Evolutionary conservation across 2,113 vertebrate genomes (phyloP).

Genomic region (Tachysurus fulvidraco): DNA sequence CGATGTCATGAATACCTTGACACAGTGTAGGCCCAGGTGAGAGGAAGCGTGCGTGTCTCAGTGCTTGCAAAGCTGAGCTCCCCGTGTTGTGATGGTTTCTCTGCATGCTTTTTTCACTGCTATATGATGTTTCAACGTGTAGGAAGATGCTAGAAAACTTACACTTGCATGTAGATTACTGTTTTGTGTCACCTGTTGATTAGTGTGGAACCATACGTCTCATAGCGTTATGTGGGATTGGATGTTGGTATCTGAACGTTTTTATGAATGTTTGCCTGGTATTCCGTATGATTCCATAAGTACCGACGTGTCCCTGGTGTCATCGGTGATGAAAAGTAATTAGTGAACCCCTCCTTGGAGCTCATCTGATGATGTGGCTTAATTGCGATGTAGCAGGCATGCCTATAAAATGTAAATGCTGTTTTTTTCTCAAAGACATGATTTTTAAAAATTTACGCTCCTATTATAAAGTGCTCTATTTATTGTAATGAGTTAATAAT

Average conservation of each 20-base stretch:
- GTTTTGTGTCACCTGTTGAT: neutral
- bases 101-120: neutral
- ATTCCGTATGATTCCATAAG: neutral
- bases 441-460: neutral
- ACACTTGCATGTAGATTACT: neutral
- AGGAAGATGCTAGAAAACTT: neutral
- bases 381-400: conserved; percentile 5
- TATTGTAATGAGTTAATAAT: conserved; percentile 2
- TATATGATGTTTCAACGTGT: neutral
- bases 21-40: neutral
- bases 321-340: neutral
- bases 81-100: neutral
- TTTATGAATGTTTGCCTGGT: neutral
- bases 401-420: neutral
- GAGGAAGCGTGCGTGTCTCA: neutral
- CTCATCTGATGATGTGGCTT: neutral
- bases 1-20: neutral
- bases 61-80: neutral
- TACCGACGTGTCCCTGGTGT: neutral
- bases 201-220: neutral
- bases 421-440: neutral
- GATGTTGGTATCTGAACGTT: neutral
- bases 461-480: neutral
- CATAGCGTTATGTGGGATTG: neutral
- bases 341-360: neutral